A percentile compares a stretch with the other conserved stretches of the same genome.
phyloP scores from a whole-genome alignment of 2,888 invertebrate genomes.

The Platycheirus albimanus region DNA sequence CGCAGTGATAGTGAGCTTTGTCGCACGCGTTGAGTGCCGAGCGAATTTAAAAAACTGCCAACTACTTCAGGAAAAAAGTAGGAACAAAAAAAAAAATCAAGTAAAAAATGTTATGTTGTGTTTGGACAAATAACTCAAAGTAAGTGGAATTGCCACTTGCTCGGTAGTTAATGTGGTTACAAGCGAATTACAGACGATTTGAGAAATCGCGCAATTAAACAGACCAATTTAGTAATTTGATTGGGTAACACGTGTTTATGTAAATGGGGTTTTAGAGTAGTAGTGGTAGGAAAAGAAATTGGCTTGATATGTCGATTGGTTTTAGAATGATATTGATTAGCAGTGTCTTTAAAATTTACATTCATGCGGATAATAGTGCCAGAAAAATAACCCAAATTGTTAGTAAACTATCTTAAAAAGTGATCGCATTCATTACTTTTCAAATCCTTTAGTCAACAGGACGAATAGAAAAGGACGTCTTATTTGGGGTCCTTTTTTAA shows the following conservation, averaged over 20 bases:
- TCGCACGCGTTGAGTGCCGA: conserved; percentile 28
- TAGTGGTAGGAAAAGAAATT: too few relatives aligned
- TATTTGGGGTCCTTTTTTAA: too few relatives aligned
- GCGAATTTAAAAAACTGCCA: conserved; percentile 6
- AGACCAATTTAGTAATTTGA: conserved; percentile 41
- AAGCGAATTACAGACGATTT: conserved; percentile 39
- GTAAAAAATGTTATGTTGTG: too few relatives aligned
- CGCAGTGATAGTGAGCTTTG: conserved; percentile 44
- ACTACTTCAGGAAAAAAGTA: not conserved
- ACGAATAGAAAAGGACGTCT: too few relatives aligned
- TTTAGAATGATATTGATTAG: too few relatives aligned
- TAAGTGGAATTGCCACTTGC: conserved; percentile 48
- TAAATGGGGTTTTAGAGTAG: conserved; percentile 18
- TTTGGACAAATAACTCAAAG: conserved; percentile 65
- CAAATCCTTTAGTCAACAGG: too few relatives aligned
- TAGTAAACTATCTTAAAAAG: too few relatives aligned
- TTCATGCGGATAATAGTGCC: too few relatives aligned
- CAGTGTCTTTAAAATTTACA: too few relatives aligned
- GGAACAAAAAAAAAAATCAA: conserved; percentile 6
- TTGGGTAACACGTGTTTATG: conserved; percentile 40
- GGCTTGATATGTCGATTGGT: not conserved
- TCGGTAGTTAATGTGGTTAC: conserved; percentile 27
- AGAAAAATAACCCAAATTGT: too few relatives aligned
- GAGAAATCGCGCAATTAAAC: conserved; percentile 39
- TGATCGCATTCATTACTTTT: too few relatives aligned